Base-by-base conservation (phyloP, 1,140 invertebrate genomes). In the Apis florea region DNA sequence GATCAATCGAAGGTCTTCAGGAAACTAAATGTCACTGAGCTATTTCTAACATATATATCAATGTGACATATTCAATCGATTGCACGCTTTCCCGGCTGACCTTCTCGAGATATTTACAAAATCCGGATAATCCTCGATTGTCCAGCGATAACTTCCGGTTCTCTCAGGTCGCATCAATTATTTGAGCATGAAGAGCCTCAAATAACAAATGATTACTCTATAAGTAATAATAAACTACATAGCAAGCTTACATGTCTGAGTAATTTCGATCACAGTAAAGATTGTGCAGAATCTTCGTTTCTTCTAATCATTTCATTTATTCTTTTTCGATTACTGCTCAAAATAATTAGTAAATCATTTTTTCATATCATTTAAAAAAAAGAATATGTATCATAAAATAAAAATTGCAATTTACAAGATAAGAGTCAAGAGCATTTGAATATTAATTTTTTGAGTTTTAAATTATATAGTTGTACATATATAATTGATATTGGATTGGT, bases 71-170 rank as follows among this genome's bases (percentile, higher is more conserved):
- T 8, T 64, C 4, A 31, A 75, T 80, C 53, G 9, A 80, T 80
- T 80, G 79, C 79, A 81, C 79, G n/a, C 21, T 81, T 66, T 53
- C 79, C 79, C 72, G 72, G 79, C 79, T 64, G 54, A 81, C 71
- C 71, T 75, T 73, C n/a, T 58, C 24, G 63, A 58, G 21, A 49
- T 67, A 75, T 67, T 40, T 59, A 67, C 56, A 49, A 67, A 68
- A 24, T 68, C 21, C 40, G 61, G 24, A 26, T 66, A 54, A 53
- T 79, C 17, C 49, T 40, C n/a, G 11, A 19, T 64, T 53, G 26
- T 53, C 67, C 17, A 15, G 53, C 54, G 70, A 58, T 24, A 12
- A n/a, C 51, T 66, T 72, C 59, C 51, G 51, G 53, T 24, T 75
- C 47, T 66, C 47, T 64, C 56, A 67, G 71, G 70, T 4, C 47